Conservation (phyloP, 2,113 vertebrate genomes). For the Castor canadensis region DNA sequence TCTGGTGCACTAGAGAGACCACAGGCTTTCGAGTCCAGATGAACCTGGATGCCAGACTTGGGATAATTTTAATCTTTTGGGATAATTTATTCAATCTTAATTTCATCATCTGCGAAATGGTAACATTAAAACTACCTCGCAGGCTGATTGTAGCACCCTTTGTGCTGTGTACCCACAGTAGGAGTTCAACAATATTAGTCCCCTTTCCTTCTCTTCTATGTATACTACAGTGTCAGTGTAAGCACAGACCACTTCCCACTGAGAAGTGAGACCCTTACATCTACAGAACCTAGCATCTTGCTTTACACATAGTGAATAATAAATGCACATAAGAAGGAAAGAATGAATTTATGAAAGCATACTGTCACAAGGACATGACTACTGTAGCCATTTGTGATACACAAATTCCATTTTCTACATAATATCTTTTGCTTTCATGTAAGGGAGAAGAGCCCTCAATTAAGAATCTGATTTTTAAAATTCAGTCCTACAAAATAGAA, state of each 20-base stretch:
- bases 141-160: neutral
- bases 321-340: neutral
- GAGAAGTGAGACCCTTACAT: neutral
- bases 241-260: conserved; percentile 10
- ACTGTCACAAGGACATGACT: neutral
- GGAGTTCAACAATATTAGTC: neutral
- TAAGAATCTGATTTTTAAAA: conserved; percentile 50
- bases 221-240: neutral
- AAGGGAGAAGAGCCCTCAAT: neutral
- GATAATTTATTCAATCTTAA: neutral
- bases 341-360: conserved; percentile 10
- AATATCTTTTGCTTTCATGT: conserved; percentile 16
- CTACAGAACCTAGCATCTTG: neutral
- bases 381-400: neutral
- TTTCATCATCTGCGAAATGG: conserved; percentile 21
- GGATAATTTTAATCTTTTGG: neutral
- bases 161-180: neutral
- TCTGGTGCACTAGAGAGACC: neutral
- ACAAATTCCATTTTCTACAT: neutral
- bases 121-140: neutral
- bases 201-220: conserved; percentile 1
- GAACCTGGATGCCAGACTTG: neutral
- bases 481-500: conserved; percentile 13
- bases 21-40: neutral
- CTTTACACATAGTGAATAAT: neutral